Evolutionary conservation across 2,797 vertebrate species (phyloP), one percentile per base, ranked within the genome.

Genomic region (Miichthys miiuy): DNA sequence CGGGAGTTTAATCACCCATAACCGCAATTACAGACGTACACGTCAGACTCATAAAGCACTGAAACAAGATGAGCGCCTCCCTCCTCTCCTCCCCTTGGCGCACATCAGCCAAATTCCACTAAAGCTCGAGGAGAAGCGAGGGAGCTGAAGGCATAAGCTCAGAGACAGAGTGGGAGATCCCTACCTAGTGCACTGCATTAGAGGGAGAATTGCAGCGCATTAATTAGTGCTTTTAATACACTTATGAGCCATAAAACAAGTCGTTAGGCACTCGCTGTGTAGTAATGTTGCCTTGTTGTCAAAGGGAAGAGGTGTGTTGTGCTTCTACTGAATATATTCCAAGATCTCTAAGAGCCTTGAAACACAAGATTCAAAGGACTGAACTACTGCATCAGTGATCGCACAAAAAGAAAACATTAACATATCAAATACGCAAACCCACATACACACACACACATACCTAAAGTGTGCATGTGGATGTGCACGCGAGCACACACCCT

Each of bases 1-100:
- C 71, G 87, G 90, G 94, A 96, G 95, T 96, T 96, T 96, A 96
- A 96, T 96, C 95, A 96, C 95, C 95, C 94, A 96, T 96, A 95
- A 96, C 93, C 91, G 91, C 94, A 95, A 95, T 96, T 95, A 96
- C 93, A 93, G 94, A 95, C 91, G 77, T 94, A 88, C 89, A 94
- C 93, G 87, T 94, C 93, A 92, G 93, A 94, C 94, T 94, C 95
- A 95, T 95, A 95, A 96, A 95, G 92, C 93, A 92, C 89, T 86
- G 92, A 94, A 95, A 95, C 94, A 93, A 95, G 95, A 95, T 95
- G 93, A 95, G 94, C 79, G 88, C 88, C 90, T 90, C 85, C 88
- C 80, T 89, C 82, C 79, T 75, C 90, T 86, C 83, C 88, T 81
- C 91, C 85, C 87, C 81, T 80, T 18, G 57, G 83, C 13, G 55